Evolutionary conservation across 2,888 invertebrate genomes (phyloP).

Genomic region (Drosophila percnosoma): DNA sequence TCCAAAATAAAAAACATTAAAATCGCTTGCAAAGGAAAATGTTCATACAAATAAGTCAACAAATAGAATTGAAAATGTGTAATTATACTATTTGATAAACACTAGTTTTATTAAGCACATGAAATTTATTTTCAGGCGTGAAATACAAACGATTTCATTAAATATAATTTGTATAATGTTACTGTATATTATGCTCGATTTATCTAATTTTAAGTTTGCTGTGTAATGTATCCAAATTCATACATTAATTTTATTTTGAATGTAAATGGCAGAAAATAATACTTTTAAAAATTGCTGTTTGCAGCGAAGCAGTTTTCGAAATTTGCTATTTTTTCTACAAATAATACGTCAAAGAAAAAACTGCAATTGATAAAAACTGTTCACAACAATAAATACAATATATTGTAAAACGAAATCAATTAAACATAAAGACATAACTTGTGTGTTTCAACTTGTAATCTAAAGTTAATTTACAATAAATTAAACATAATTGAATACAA

Average conservation of each 20-base stretch:
- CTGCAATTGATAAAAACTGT: conserved; percentile 56
- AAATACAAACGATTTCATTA: conserved; percentile 32
- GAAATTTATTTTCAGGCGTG: conserved; percentile 29
- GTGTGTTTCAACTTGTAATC: conserved; percentile 68
- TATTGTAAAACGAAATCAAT: conserved; percentile 68
- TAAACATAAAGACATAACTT: conserved; percentile 64
- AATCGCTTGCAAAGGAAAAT: conserved; percentile 30
- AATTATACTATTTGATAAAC: conserved; percentile 39
- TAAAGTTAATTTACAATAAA: conserved; percentile 68
- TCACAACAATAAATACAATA: conserved; percentile 55
- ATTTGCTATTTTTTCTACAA: conserved; percentile 57
- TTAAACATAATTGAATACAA: conserved; percentile 52
- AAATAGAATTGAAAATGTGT: conserved; percentile 15
- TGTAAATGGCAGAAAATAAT: conserved; percentile 21
- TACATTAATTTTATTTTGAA: conserved; percentile 21
- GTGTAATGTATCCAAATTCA: conserved; percentile 48
- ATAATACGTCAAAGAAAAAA: conserved; percentile 26
- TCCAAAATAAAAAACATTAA: conserved; percentile 11
- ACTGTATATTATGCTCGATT: conserved; percentile 60
- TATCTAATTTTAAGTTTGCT: conserved; percentile 72
- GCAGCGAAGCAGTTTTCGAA: conserved; percentile 32
- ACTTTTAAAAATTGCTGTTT: conserved; percentile 5
- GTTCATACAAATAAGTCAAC: conserved; percentile 33
- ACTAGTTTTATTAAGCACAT: conserved; percentile 36
- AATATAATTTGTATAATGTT: conserved; percentile 47